These are phyloP conservation scores for Anthonomus grandis DNA, from an alignment of 1,140 invertebrate species.

Conservation along the genomic window DNA sequence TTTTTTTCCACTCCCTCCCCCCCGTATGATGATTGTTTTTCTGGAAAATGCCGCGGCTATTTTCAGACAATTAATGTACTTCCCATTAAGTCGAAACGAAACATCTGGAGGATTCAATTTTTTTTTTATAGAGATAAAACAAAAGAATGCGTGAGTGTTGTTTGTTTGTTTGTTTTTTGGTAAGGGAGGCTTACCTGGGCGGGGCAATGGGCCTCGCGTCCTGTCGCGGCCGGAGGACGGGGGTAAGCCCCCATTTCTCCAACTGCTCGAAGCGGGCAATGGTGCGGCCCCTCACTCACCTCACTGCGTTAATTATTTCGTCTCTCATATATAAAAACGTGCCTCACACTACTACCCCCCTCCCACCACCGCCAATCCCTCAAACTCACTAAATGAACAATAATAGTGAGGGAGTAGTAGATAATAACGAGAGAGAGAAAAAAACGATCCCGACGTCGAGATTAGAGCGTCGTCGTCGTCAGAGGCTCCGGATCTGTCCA, in stretches of 20 bases:
- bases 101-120: too few relatives aligned
- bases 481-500: slow-evolving; percentile 4
- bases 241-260: slow-evolving; percentile 93
- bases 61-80: too few relatives aligned
- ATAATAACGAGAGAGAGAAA: slow-evolving; percentile 44
- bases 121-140: too few relatives aligned
- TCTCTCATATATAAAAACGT: neutral
- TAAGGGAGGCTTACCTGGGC: slow-evolving; percentile 61
- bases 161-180: too few relatives aligned
- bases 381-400: too few relatives aligned
- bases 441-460: neutral
- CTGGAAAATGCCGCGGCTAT: too few relatives aligned
- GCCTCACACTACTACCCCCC: neutral
- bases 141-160: too few relatives aligned
- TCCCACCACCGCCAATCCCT: neutral
- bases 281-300: slow-evolving; percentile 60
- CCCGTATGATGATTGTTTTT: too few relatives aligned
- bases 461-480: neutral
- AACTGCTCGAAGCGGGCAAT: slow-evolving; percentile 94
- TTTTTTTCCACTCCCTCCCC: too few relatives aligned
- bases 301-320: too few relatives aligned
- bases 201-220: slow-evolving; percentile 77
- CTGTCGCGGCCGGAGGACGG: slow-evolving; percentile 91
- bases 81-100: too few relatives aligned
- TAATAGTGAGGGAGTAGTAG: slow-evolving; percentile 42